Conservation (phyloP, 2,797 vertebrate species). For the Enteromius anoplus region DNA sequence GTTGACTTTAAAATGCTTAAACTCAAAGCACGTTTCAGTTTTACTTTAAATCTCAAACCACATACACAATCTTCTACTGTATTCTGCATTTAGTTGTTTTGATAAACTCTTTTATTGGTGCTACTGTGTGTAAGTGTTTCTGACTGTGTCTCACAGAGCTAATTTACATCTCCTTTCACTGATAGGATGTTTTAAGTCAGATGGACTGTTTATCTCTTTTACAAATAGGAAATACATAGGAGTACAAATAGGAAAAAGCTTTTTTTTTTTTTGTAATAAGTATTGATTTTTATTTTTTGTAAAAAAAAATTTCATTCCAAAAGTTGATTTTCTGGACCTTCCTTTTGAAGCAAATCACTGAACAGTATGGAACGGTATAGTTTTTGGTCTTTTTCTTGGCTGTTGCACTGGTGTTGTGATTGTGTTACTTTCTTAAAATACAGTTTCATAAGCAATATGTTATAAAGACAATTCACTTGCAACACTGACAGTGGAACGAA, state of each 20-base stretch:
- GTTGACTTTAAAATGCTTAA: too few relatives aligned
- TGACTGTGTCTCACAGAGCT: not conserved
- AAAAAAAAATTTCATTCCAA: not conserved
- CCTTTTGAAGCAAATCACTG: not conserved
- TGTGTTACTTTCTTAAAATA: not conserved
- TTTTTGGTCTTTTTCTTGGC: slow-evolving; percentile 5
- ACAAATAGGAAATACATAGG: too few relatives aligned
- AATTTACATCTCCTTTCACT: too few relatives aligned
- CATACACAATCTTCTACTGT: not conserved
- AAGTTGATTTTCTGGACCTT: not conserved
- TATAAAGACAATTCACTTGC: not conserved
- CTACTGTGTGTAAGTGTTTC: slow-evolving; percentile 9
- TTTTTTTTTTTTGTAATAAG: not conserved
- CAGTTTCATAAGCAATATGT: not conserved
- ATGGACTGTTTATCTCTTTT: not conserved
- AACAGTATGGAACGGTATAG: not conserved
- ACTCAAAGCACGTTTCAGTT: too few relatives aligned
- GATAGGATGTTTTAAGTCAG: not conserved
- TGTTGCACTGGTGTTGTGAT: slow-evolving; percentile 31
- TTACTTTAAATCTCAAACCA: not conserved
- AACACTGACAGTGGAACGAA: not conserved
- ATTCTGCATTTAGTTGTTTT: not conserved
- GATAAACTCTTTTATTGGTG: not conserved
- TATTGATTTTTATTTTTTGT: too few relatives aligned
- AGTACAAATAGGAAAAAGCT: too few relatives aligned